Conservation (phyloP, 2,113 vertebrate genomes). For the Microcebus ravelobensis region DNA sequence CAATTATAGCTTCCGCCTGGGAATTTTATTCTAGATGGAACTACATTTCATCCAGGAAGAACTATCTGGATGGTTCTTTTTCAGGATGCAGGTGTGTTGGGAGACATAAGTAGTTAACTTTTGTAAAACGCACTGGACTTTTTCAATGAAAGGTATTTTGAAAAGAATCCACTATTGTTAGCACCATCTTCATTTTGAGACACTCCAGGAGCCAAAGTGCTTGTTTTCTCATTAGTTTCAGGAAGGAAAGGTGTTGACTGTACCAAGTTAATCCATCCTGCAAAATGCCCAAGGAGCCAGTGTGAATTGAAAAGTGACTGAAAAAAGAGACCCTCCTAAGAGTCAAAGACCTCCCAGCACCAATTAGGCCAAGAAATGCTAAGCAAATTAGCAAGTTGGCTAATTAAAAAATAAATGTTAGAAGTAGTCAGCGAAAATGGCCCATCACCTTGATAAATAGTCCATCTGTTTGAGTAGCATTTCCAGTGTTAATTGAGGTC, state of each 20-base stretch:
- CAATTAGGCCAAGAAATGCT: constrained; percentile 59
- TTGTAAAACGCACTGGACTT: background rate
- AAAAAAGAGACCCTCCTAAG: constrained; percentile 43
- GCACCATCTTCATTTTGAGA: constrained; percentile 40
- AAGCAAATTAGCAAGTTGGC: constrained; percentile 60
- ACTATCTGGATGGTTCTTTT: constrained; percentile 31
- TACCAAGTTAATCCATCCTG: background rate
- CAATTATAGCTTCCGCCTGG: constrained; percentile 61
- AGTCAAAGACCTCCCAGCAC: constrained; percentile 49
- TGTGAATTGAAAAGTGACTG: constrained; percentile 52
- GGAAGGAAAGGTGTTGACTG: background rate
- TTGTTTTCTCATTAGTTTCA: constrained; percentile 42
- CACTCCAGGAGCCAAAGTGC: background rate
- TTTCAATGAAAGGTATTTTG: constrained; percentile 42
- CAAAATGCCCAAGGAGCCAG: constrained; percentile 29
- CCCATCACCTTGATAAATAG: constrained; percentile 49
- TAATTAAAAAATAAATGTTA: constrained; percentile 72
- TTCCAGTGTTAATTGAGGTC: constrained; percentile 63
- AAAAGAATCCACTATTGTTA: constrained; percentile 20
- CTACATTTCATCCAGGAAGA: constrained; percentile 53
- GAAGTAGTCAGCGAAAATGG: constrained; percentile 61
- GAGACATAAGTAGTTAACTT: constrained; percentile 51
- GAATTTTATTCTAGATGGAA: constrained; percentile 31
- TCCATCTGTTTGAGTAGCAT: constrained; percentile 51
- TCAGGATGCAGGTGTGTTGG: constrained; percentile 74